Evolutionary conservation across 2,888 invertebrate genomes (phyloP), one percentile per base, ranked within the genome.

Genomic region (Cotesia congregata): DNA sequence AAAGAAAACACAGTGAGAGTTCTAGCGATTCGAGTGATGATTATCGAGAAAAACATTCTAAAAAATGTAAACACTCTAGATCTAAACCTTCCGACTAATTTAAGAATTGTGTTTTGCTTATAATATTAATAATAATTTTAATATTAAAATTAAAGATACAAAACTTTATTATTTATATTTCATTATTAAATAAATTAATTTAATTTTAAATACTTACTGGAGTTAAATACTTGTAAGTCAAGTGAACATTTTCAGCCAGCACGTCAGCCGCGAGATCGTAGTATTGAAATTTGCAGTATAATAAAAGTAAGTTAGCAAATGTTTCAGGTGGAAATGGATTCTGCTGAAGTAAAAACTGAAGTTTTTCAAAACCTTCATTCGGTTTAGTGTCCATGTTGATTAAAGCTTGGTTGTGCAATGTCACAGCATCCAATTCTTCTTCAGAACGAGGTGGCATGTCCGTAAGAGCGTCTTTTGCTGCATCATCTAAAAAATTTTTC

Each of bases 251-350:
- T 90, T 99, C 99, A 5, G 99, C 99, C 79, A 99, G 90, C 60
- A 99, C 96, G 90, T 99, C 99, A 0, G 99, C 99, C 7, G 99
- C 99, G 78, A 99, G 91, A 89, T 99, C 99, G 87, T 95, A 98
- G 88, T 98, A 97, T 90, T 98, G 98, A 89, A 98, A 97, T 89
- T 98, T 98, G 88, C 98, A 97, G 88, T 99, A 99, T 0, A 98
- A 91, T 3, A 99, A 91, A 65, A 99, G 91, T 20, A 99, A 92
- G 90, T 99, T 99, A 0, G 97, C 95, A 89, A 99, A 98, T 0
- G 99, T 98, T 91, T 99, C 99, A 12, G 97, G 96, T 3, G 99
- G 99, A 88, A 98, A 99, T 1, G 97, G 96, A 86, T 97, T 97
- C 87, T 99, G 97, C 86, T 98, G 97, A 39, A 99, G 91, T 20